Evolutionary conservation across 2,888 invertebrate species (phyloP), one percentile per base, ranked within the genome.

Genomic region (Sisyra nigra): DNA sequence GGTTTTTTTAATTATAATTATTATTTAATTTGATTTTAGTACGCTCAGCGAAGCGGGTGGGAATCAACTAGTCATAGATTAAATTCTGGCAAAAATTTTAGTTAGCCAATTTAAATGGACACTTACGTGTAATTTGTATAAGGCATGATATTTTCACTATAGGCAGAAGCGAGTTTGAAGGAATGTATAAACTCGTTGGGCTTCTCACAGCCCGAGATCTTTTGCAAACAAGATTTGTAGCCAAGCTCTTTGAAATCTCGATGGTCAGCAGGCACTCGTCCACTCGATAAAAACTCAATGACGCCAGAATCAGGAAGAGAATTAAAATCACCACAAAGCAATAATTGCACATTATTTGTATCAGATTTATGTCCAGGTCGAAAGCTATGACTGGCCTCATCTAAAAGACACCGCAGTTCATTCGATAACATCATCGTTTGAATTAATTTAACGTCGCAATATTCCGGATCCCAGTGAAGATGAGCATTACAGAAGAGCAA

Each of bases 401-500:
- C 88, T 49, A 89, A 69, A 48, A 93, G 88, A 48, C 76, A 72
- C 57, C 86, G 80, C 53, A 98, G 69, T 63, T 97, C 96, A 61
- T 91, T 86, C 67, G 92, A 86, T 52, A 98, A 67, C 94, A 98
- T 96, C 87, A 97, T 94, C 30, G 94, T 93, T 67, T 98, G 98
- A 50, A 99, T 94, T 38, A 99, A 74, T 66, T 98, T 98, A 39
- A 98, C 98, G 67, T 98, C 98, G 62, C 96, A 94, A 67, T 84
- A 97, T 68, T 98, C 96, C 0, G 98, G 98, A 71, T 99, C 97
- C 98, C 98, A 99, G 65, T 98, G 97, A 54, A 98, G 92, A 67
- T 98, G 98, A 30, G 97, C 96, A 24, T 96, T 98, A 64, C 96
- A 94, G 41, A 98, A 93, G 47, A 97, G 69, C 47, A 98, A 72